Conservation (phyloP, 2,797 vertebrate genomes). For the Coracias cyanogaster region DNA sequence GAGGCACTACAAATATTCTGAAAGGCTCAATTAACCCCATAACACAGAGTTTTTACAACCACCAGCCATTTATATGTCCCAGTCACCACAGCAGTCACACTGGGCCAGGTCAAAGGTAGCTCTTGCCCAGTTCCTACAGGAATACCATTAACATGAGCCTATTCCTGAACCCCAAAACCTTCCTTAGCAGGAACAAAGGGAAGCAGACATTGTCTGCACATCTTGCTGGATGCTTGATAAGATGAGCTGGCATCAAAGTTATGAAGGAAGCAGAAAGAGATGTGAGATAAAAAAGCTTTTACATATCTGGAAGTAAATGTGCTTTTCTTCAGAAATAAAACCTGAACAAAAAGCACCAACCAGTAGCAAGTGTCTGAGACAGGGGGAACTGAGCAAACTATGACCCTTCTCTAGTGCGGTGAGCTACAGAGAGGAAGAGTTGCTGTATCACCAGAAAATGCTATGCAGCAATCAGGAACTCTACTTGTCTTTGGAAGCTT, state of each 20-base stretch:
- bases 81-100: background rate
- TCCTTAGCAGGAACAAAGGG: background rate
- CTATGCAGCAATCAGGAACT: background rate
- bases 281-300: background rate
- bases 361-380: background rate
- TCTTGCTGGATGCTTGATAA: background rate
- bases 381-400: background rate
- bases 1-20: background rate
- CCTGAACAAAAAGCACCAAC: background rate
- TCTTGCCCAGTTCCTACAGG: background rate
- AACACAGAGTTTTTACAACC: background rate
- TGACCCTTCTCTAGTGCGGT: background rate
- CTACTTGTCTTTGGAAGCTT: background rate
- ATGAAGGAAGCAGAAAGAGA: background rate
- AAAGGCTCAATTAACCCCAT: background rate
- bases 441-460: background rate
- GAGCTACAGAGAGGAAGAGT: background rate
- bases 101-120: background rate
- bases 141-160: background rate
- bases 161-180: background rate
- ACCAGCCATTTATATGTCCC: background rate
- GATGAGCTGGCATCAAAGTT: background rate
- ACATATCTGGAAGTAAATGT: background rate
- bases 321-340: background rate
- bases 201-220: background rate